A percentile compares a stretch with the other conserved stretches of the same genome.
These are phyloP conservation scores for Martes martes DNA, from an alignment of 2,113 vertebrate genomes.

Conservation along the genomic window DNA sequence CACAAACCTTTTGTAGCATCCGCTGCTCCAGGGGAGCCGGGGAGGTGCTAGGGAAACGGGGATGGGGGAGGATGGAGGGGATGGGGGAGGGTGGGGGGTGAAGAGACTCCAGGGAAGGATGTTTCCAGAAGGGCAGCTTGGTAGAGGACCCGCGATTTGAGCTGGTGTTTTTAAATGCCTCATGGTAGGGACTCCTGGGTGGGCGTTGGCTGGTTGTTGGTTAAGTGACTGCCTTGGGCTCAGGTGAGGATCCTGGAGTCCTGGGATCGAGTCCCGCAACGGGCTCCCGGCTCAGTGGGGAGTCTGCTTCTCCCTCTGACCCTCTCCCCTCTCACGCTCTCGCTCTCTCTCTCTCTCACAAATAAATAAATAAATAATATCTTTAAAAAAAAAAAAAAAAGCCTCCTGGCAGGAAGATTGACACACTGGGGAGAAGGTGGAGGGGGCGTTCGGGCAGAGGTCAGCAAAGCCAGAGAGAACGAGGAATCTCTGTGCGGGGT, in stretches of 20 bases:
- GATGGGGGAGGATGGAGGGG: accelerated
- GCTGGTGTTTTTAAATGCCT: not conserved
- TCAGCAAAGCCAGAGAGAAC: not conserved
- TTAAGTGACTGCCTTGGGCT: no score
- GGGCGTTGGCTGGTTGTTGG: no score
- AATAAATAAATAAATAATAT: no score
- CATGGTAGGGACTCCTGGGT: not conserved
- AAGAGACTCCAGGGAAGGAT: not conserved
- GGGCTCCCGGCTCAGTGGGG: no score
- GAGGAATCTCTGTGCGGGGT: not conserved
- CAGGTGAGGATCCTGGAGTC: no score
- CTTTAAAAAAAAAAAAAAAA: not conserved
- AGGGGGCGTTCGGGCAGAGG: not conserved
- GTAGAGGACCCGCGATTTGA: not conserved
- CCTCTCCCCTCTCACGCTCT: no score
- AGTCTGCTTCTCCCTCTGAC: no score
- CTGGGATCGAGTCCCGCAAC: no score
- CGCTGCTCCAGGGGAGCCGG: accelerated
- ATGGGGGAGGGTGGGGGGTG: not conserved
- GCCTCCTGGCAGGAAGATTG: not conserved
- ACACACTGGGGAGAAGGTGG: not conserved
- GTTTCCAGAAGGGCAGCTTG: not conserved
- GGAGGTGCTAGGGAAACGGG: not conserved
- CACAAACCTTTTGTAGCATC: accelerated
- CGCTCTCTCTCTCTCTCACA: no score